A percentile compares a stretch with the other conserved stretches of the same genome.
phyloP scores from a whole-genome alignment of 2,113 vertebrate genomes.

The Menidia beryllina region DNA sequence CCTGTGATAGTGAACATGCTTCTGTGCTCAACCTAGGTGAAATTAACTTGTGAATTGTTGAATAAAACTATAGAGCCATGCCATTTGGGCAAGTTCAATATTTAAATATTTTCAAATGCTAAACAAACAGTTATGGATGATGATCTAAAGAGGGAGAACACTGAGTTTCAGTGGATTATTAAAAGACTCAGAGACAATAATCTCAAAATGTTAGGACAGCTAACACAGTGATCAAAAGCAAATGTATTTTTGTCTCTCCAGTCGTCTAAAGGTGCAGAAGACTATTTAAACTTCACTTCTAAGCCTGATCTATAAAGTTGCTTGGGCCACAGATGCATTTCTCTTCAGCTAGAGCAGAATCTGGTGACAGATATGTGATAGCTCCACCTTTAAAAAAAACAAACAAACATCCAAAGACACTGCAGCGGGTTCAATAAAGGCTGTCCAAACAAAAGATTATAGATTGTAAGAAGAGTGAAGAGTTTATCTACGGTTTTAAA shows the following conservation, averaged over 20 bases:
- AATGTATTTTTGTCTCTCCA: neutral
- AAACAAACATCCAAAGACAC: slow-evolving; percentile 32
- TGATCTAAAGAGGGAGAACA: no score
- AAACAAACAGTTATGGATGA: no score
- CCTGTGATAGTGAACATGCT: no score
- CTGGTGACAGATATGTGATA: slow-evolving; percentile 6
- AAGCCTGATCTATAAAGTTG: neutral
- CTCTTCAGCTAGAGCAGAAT: neutral
- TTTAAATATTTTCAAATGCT: no score
- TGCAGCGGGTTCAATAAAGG: neutral
- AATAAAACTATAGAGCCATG: no score
- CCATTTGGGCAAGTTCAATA: no score
- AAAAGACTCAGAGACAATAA: no score
- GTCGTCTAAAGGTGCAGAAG: neutral
- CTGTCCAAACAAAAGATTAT: slow-evolving; percentile 12
- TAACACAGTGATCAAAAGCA: neutral
- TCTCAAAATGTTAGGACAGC: neutral
- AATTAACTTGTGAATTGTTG: no score
- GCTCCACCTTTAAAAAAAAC: neutral
- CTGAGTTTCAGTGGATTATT: no score
- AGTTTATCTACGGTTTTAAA: neutral
- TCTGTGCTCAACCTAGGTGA: no score
- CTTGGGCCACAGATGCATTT: slow-evolving; percentile 1
- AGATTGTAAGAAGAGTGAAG: neutral
- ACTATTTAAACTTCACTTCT: neutral